phyloP scores from a whole-genome alignment of 2,797 vertebrate genomes.

The Luscinia luscinia region DNA sequence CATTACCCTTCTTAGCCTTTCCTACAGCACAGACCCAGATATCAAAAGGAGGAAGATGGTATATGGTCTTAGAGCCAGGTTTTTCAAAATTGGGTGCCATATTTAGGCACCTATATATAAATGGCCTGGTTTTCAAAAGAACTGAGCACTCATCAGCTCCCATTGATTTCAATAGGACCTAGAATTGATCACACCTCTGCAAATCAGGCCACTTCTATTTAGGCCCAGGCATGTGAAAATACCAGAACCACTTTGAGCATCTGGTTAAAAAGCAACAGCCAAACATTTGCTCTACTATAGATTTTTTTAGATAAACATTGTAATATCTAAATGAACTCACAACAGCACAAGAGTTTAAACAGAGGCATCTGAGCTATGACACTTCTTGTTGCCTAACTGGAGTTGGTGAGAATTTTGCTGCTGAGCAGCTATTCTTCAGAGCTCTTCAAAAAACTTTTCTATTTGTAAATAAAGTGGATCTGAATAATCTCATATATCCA shows the following conservation, averaged over 20 bases:
- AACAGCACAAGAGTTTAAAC: not conserved
- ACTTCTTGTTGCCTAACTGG: not conserved
- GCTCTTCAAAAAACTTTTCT: not conserved
- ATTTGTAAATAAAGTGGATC: slow-evolving; percentile 29
- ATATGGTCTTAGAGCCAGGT: slow-evolving; percentile 26
- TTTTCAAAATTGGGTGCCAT: slow-evolving; percentile 59
- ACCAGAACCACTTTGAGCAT: not conserved
- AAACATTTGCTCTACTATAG: not conserved
- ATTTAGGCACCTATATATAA: slow-evolving; percentile 67
- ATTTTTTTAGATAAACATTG: not conserved
- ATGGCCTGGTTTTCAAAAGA: slow-evolving; percentile 58
- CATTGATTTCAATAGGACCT: slow-evolving; percentile 49
- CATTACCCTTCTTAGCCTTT: slow-evolving; percentile 42
- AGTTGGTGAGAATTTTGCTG: not conserved
- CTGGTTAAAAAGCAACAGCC: not conserved
- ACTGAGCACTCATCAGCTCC: slow-evolving; percentile 50
- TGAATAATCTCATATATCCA: not conserved
- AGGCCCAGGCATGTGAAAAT: not conserved
- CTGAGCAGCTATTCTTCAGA: not conserved
- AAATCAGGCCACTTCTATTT: slow-evolving; percentile 38
- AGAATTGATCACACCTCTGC: slow-evolving; percentile 45
- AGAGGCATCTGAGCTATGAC: not conserved
- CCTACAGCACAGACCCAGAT: slow-evolving; percentile 15
- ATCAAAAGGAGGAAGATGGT: slow-evolving; percentile 17
- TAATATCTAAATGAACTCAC: not conserved